These are phyloP conservation scores for Conger conger DNA, from an alignment of 2,113 vertebrate species.

Conservation along the genomic window DNA sequence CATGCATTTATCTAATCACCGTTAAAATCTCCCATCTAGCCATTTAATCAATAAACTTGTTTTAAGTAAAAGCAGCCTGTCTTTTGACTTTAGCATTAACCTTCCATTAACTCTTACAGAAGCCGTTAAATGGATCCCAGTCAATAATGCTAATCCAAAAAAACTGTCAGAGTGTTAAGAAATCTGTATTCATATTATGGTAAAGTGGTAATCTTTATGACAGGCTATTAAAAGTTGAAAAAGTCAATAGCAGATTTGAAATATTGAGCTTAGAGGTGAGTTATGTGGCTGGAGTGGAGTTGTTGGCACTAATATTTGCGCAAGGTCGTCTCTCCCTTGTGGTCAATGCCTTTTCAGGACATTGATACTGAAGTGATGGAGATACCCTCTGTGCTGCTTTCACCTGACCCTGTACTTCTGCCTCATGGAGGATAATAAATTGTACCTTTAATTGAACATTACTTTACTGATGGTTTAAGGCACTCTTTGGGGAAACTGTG, in stretches of 20 bases:
- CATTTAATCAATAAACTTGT: conserved; percentile 92
- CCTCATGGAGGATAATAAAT: conserved; percentile 82
- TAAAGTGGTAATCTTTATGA: conserved; percentile 83
- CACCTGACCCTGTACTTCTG: conserved; percentile 81
- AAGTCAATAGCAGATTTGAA: conserved; percentile 83
- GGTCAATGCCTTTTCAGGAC: conserved; percentile 87
- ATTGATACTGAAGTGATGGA: conserved; percentile 93
- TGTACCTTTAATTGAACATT: conserved; percentile 84
- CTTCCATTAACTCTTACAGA: conserved; percentile 97
- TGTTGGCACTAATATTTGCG: conserved; percentile 83
- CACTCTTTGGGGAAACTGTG: conserved; percentile 49
- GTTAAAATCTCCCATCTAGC: conserved; percentile 79
- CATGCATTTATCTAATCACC: conserved; percentile 79
- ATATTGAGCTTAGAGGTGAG: conserved; percentile 81
- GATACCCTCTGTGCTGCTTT: conserved; percentile 77
- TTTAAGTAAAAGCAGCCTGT: conserved; percentile 94
- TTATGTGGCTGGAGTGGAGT: conserved; percentile 85
- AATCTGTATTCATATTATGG: conserved; percentile 92
- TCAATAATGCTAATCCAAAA: conserved; percentile 87
- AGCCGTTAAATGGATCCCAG: conserved; percentile 87
- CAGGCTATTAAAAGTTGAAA: conserved; percentile 79
- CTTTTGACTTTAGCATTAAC: conserved; percentile 93
- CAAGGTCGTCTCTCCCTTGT: conserved; percentile 81
- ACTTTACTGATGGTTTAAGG: conserved; percentile 74
- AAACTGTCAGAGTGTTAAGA: conserved; percentile 80